Evolutionary conservation across 2,797 vertebrate genomes (phyloP).

Genomic region (Balearica regulorum): DNA sequence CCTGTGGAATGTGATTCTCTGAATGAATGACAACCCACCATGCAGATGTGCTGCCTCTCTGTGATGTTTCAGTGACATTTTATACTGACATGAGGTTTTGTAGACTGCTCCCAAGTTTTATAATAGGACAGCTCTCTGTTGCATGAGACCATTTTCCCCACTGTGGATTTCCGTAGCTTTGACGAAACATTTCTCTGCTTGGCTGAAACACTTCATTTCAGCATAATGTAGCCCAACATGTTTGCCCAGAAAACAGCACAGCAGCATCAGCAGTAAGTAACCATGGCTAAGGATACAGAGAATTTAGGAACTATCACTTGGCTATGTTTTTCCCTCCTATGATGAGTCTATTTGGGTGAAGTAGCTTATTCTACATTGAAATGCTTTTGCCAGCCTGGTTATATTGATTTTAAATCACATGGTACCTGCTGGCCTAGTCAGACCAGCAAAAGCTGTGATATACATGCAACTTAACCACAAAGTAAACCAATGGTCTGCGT

Average conservation of each 20-base stretch:
- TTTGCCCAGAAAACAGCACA: neutral
- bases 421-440: neutral
- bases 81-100: neutral
- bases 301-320: neutral
- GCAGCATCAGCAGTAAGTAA: neutral
- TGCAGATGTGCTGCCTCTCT: neutral
- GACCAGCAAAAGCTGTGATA: neutral
- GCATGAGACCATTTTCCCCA: neutral
- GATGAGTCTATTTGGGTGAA: neutral
- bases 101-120: neutral
- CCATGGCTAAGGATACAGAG: neutral
- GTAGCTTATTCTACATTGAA: neutral
- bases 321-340: neutral
- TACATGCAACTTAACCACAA: neutral
- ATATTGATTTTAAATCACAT: neutral
- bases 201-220: neutral
- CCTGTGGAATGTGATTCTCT: neutral
- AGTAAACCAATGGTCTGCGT: neutral
- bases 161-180: neutral
- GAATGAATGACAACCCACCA: neutral
- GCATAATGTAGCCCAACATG: neutral
- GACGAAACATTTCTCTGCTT: neutral
- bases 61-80: neutral
- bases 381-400: neutral
- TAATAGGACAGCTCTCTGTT: neutral